Percentiles rank a stretch among this genome's conserved stretches.
These are phyloP conservation scores for Brienomyrus brachyistius DNA, from an alignment of 2,113 vertebrate species.

Conservation along the genomic window DNA sequence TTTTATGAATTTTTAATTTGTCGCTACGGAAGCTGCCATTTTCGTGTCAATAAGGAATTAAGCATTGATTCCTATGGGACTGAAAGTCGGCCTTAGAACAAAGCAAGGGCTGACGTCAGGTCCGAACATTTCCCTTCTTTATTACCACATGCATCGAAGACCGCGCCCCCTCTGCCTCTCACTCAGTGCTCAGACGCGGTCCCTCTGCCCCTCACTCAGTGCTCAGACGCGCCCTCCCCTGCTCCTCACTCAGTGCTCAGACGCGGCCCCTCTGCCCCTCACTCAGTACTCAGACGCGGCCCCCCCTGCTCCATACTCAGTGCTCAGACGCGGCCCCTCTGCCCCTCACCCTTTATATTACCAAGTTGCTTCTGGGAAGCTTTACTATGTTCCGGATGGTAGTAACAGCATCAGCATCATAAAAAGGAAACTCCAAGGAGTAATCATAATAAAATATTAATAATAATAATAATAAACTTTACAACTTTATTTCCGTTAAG, in stretches of 20 bases:
- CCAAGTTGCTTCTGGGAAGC: neutral
- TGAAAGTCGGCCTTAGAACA: neutral
- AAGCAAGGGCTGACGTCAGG: conserved; percentile 3
- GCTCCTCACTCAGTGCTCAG: no score
- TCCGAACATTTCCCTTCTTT: neutral
- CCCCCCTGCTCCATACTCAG: neutral
- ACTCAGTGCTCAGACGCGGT: no score
- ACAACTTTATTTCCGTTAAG: neutral
- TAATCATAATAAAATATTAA: neutral
- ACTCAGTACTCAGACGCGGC: no score
- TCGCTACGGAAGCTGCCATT: neutral
- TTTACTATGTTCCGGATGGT: conserved; percentile 3
- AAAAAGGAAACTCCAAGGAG: neutral
- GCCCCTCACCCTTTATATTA: no score
- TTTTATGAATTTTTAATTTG: neutral
- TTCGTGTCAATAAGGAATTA: neutral
- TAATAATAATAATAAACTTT: neutral
- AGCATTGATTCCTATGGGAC: neutral
- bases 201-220: no score
- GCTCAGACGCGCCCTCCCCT: no score
- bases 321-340: no score
- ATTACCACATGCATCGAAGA: neutral
- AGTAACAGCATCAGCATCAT: neutral
- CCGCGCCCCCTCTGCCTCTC: neutral
- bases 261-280: neutral